phyloP scores from a whole-genome alignment of 2,888 invertebrate species.

The Dasysyrphus albostriatus region DNA sequence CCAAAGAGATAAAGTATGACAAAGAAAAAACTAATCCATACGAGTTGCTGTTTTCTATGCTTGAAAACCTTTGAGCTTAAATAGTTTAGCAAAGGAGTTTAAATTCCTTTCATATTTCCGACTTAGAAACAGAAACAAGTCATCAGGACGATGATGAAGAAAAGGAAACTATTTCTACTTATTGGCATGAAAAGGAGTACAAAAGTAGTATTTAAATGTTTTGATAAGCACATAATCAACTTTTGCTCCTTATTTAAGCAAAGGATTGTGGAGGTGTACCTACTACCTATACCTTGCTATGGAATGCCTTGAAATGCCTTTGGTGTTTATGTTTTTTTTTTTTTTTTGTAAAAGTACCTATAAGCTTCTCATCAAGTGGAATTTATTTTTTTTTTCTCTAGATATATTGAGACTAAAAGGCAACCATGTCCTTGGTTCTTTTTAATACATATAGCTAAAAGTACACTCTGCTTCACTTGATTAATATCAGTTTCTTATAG shows the following conservation, averaged over 20 bases:
- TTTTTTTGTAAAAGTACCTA: neutral
- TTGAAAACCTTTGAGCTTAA: neutral
- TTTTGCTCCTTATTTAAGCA: constrained; percentile 31
- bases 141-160: neutral
- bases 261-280: constrained; percentile 24
- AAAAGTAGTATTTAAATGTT: constrained; percentile 69
- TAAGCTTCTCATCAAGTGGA: constrained; percentile 3
- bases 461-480: neutral
- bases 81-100: constrained; percentile 16
- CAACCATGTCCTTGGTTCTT: constrained; percentile 28
- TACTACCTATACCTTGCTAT: neutral
- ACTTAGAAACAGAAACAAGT: constrained; percentile 4
- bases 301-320: constrained; percentile 7
- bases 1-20: constrained; percentile 9
- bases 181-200: constrained; percentile 63
- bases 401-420: neutral
- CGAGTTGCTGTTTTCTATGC: neutral
- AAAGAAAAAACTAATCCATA: neutral
- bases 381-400: neutral
- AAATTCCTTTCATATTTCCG: constrained; percentile 38
- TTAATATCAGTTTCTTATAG: neutral
- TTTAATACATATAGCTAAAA: neutral
- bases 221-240: constrained; percentile 76
- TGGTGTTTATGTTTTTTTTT: constrained; percentile 24
- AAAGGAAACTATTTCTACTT: constrained; percentile 64